Base-by-base conservation (phyloP, 2,797 vertebrate species). In the Microchirus variegatus region DNA sequence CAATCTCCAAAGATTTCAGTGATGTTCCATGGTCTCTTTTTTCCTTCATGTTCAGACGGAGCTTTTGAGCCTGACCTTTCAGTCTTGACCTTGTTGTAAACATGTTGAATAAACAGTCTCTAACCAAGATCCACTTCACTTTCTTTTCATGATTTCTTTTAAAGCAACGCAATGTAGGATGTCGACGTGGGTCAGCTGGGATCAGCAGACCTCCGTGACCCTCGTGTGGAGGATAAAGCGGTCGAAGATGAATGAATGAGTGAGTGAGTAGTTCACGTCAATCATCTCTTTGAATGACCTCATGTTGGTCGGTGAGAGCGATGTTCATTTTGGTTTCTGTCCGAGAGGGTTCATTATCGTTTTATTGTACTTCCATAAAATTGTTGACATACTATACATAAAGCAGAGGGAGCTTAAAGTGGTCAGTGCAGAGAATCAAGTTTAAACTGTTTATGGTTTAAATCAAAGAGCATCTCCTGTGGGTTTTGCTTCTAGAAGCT, bases 401-500 rank as follows among this genome's bases (percentile, higher is more conserved):
- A 64, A 63, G 54, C 18, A 56, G 18, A 60, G 62, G 48, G 4
- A 43, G 43, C 59, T 63, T 60, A 46, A 73, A 80, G 80, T 70
- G 72, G 82, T 78, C 54, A 71, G 59, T 72, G 68, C 40, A 58
- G 36, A 82, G 54, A 68, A 68, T 73, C 50, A 80, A 69, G 58
- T 63, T 41, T 64, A 73, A 86, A 67, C 42, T 55, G 51, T 61
- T 76, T 75, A 55, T 40, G 37, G 26, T 31, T 31, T 31, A 57
- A 65, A 73, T 87, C 73, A 85, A 75, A 81, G 70, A 73, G 43
- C 61, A 59, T 76, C 61, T 71, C 55, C 62, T 77, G 59, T 72
- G 63, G 74, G 56, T 79, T 88, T 87, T 51, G 84, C 69, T 73
- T 72, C 17, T 63, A 73, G 65, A 73, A 75, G 69, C 67, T 82